Evolutionary conservation across 1,140 invertebrate genomes (phyloP).

Genomic region (Camponotus floridanus): DNA sequence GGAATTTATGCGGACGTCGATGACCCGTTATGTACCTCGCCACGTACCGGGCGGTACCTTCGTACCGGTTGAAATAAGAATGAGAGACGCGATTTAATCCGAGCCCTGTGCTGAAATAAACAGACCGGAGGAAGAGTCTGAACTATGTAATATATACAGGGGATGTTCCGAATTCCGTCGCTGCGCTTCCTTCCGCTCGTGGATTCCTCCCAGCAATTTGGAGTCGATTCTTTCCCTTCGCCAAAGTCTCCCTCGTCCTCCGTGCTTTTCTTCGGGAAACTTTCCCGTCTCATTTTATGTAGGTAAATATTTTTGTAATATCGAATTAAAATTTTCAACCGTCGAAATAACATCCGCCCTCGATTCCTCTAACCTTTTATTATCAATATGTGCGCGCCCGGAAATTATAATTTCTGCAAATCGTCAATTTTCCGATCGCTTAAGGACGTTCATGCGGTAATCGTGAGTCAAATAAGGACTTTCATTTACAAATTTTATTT

Average conservation of each 20-base stretch:
- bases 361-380: not conserved
- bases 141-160: not conserved
- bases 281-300: not conserved
- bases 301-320: not conserved
- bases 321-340: not conserved
- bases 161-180: not conserved
- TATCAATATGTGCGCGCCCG: constrained; percentile 19
- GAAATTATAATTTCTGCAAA: constrained; percentile 7
- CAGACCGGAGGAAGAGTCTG: constrained; percentile 20
- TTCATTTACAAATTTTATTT: no score
- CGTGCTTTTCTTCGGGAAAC: constrained; percentile 19
- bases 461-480: no score
- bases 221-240: not conserved
- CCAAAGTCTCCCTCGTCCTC: not conserved
- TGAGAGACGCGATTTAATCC: constrained; percentile 35
- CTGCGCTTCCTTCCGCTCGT: not conserved
- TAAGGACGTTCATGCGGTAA: no score
- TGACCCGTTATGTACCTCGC: not conserved
- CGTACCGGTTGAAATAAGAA: constrained; percentile 12
- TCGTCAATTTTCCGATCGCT: not conserved
- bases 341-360: not conserved
- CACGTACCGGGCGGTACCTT: not conserved
- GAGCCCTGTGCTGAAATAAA: constrained; percentile 27
- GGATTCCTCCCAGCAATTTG: constrained; percentile 42
- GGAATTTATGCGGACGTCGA: constrained; percentile 21